Base-by-base conservation (phyloP, 1,140 invertebrate species). In the Panagrolaimus sp. region DNA sequence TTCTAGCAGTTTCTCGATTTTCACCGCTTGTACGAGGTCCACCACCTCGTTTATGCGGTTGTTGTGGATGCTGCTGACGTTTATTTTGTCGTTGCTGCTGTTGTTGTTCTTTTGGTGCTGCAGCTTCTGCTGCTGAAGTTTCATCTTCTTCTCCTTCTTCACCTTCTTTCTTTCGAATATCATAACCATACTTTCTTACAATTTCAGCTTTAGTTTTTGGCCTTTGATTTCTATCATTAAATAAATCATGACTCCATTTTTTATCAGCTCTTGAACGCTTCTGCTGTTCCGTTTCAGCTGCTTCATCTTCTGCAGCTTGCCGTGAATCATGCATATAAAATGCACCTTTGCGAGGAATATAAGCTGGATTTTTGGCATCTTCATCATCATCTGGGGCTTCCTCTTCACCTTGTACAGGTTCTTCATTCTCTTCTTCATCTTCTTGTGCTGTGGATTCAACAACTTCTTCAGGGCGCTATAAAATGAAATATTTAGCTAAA, bases 341-440 rank as follows among this genome's bases (percentile, higher is more conserved):
- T 0, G 80, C 79, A 38, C 84, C 84, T 51, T 78, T 79, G 45
- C 83, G 69, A 16, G 84, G 84, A 31, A 85, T 79, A 67, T 82
- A 85, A 0, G 84, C 84, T 25, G 83, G 84, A 63, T 84, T 84
- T 72, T 83, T 82, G 14, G 74, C 76, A 62, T 85, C 83, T 70
- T 85, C 83, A 75, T 85, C 84, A 76, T 84, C 83, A 76, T 85
- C 83, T 5, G 83, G 68, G 1, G 48, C 45, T 14, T 77, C n/a
- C n/a, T n/a, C 71, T 43, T 75, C 73, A 11, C 72, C 67, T 25
- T 51, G 16, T 9, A 20, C 51, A 20, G 44, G 64, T 8, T 63
- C 61, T 23, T 27, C 51, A 23, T 57, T 27, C 13, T 20, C 13
- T 11, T 11, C 51, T 57, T 57, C 51, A 57, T 57, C 51, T 7